Base-by-base conservation (phyloP, 2,113 vertebrate genomes). In the Phycodurus eques region DNA sequence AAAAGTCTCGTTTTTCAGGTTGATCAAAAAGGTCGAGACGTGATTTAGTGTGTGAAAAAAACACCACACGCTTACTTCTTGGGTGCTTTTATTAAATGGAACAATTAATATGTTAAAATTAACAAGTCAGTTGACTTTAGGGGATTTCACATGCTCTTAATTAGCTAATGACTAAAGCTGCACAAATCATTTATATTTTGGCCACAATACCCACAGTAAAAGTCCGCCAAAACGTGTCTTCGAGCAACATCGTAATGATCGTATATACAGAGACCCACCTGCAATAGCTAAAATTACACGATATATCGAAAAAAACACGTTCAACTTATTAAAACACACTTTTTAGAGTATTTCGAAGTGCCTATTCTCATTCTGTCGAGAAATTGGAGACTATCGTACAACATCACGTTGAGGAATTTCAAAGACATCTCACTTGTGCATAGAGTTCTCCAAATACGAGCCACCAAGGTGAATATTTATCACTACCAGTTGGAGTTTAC, bases 1-100 rank as follows among this genome's bases (percentile, higher is more conserved):
- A 39, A 66, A 27, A 46, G 43, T 47, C 43, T 46, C 10, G 63
- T 66, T 66, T 31, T 43, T 66, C 63, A 27, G 63, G 63, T 66
- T 66, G 6, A 22, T 64, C 1, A 44, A 65, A 46, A n/a, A 46
- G 11, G 63, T 44, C 63, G 33, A 8, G 31, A 6, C 14, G 15
- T 61, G 56, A 59, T 31, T 59, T 59, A 59, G 11, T 33, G 59
- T 17, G 31, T 31, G 33, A 61, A 31, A 61, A 61, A 15, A 61
- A 61, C 35, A 15, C 35, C 33, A 6, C 22, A 39, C 0, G 2
- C 59, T 33, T 33, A 5, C 35, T 35, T 59, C 53, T 33, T 59
- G 27, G 14, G 12, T 31, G 27, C 56, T 59, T 33, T 35, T 61
- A 17, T 33, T 5, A 35, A 33, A 35, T 35, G 31, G 7, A 61